Percentiles rank a stretch among this genome's conserved stretches.
phyloP scores from a whole-genome alignment of 2,888 invertebrate species.

The Phasia obesa region DNA sequence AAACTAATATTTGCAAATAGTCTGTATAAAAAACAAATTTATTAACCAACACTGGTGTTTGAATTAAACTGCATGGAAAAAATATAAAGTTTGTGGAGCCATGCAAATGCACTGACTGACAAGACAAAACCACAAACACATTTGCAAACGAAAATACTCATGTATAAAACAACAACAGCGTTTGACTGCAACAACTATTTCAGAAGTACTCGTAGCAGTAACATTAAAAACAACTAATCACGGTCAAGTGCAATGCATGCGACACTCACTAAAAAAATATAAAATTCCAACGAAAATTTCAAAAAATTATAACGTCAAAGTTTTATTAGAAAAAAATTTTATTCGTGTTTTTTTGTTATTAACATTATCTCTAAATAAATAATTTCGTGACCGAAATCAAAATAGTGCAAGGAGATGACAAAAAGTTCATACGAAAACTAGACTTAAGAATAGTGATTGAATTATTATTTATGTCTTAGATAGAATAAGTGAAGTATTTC shows the following conservation, averaged over 20 bases:
- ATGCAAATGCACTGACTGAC: constrained; percentile 37
- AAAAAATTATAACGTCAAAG: constrained; percentile 16
- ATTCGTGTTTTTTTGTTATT: not conserved
- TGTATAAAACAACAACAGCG: not conserved
- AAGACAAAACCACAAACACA: not conserved
- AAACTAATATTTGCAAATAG: constrained; percentile 12
- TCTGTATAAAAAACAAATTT: constrained; percentile 9
- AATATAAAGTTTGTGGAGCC: constrained; percentile 39
- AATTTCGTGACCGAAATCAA: no score
- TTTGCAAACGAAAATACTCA: not conserved
- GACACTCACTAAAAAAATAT: constrained; percentile 48
- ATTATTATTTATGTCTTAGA: no score
- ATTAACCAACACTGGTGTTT: constrained; percentile 30
- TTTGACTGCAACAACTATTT: constrained; percentile 13
- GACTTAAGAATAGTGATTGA: no score
- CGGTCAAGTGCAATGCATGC: constrained; percentile 71
- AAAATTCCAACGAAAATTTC: constrained; percentile 29
- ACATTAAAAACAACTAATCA: constrained; percentile 65
- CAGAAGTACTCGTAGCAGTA: constrained; percentile 36
- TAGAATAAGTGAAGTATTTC: no score
- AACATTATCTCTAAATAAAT: not conserved
- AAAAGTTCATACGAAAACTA: no score
- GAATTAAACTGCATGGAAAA: constrained; percentile 31
- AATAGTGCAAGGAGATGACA: no score
- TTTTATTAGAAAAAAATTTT: constrained; percentile 17